Conservation (phyloP, 2,797 vertebrate genomes). For the Moxostoma hubbsi region DNA sequence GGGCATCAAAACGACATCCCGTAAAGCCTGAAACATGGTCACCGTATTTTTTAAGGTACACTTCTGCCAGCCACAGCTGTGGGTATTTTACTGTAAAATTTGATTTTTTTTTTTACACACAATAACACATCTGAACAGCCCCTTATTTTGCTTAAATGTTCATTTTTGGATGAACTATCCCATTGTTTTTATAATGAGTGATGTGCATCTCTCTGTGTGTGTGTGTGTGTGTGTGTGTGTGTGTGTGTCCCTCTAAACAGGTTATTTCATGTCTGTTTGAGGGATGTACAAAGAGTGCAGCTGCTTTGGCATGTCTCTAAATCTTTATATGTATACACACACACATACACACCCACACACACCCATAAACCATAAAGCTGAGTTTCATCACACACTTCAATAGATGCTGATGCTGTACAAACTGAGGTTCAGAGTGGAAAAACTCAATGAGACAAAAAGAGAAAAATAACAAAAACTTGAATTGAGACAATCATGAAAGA, state of each 20-base stretch:
- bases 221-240: constrained; percentile 32
- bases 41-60: too few relatives aligned
- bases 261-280: constrained; percentile 57
- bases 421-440: not conserved
- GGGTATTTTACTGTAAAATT: too few relatives aligned
- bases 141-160: not conserved
- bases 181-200: too few relatives aligned
- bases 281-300: constrained; percentile 55
- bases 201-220: constrained; percentile 18
- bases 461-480: not conserved
- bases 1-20: too few relatives aligned
- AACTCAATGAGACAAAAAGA: constrained; percentile 11
- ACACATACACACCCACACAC: too few relatives aligned
- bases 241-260: constrained; percentile 42
- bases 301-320: constrained; percentile 52
- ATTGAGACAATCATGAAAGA: not conserved
- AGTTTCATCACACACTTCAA: constrained; percentile 34
- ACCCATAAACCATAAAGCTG: too few relatives aligned
- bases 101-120: too few relatives aligned
- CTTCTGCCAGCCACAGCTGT: too few relatives aligned
- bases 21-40: too few relatives aligned
- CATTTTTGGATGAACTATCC: not conserved
- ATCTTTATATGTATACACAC: constrained; percentile 42
- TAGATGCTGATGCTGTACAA: not conserved
- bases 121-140: too few relatives aligned